phyloP scores from a whole-genome alignment of 1,140 invertebrate species.

The Musca domestica region DNA sequence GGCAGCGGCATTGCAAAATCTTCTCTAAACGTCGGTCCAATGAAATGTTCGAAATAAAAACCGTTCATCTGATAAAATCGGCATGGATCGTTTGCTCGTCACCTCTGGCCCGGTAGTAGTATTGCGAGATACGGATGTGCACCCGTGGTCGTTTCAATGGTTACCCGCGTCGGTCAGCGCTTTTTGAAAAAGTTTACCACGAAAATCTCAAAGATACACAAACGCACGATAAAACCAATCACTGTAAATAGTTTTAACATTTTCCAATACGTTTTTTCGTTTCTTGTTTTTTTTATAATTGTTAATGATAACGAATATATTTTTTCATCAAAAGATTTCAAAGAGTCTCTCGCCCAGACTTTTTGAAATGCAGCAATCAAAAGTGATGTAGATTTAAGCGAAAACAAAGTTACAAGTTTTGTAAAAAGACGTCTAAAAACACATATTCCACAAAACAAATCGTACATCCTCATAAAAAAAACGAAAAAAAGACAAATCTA shows the following conservation, averaged over 20 bases:
- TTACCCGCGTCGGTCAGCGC: not conserved
- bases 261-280: not conserved
- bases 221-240: not conserved
- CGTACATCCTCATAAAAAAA: conserved; percentile 42
- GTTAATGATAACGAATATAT: not conserved
- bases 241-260: conserved; percentile 16
- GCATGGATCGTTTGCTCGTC: not conserved
- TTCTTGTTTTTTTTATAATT: conserved; percentile 1
- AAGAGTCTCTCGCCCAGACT: conserved; percentile 11
- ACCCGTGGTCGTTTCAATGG: not conserved
- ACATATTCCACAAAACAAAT: conserved; percentile 50
- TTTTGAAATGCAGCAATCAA: conserved; percentile 35
- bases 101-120: not conserved
- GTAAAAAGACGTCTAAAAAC: conserved; percentile 34
- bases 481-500: not conserved
- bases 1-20: conserved; percentile 47
- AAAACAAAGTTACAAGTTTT: not conserved
- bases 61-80: not conserved
- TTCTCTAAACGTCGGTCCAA: conserved; percentile 37
- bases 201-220: not conserved
- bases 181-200: not conserved
- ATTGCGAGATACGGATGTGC: not conserved
- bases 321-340: not conserved
- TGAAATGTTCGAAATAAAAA: conserved; percentile 19
- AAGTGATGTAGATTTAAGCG: conserved; percentile 53